These are phyloP conservation scores for Gymnopithys bicolor DNA, from an alignment of 2,797 vertebrate species.

Conservation along the genomic window DNA sequence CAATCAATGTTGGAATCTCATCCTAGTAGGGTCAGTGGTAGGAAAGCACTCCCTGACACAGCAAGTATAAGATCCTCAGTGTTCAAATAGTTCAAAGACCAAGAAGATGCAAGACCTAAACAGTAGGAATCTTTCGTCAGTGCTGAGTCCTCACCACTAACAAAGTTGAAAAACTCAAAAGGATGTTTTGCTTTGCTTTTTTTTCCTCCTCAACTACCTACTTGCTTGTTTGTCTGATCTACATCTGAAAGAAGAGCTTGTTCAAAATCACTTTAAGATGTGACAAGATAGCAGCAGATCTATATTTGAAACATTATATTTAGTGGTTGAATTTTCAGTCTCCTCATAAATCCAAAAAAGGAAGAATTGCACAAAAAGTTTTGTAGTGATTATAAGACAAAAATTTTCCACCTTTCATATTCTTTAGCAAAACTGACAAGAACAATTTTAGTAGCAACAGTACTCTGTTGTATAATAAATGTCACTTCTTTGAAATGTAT, in stretches of 20 bases:
- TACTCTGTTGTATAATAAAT: not conserved
- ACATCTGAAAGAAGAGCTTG: slow-evolving; percentile 27
- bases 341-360: not conserved
- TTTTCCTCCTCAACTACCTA: not conserved
- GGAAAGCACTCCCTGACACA: not conserved
- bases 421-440: not conserved
- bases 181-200: not conserved
- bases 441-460: not conserved
- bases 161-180: slow-evolving; percentile 2
- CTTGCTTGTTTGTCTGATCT: slow-evolving; percentile 37
- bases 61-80: not conserved
- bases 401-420: not conserved
- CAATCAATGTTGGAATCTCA: not conserved
- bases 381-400: not conserved
- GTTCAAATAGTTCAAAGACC: not conserved
- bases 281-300: not conserved
- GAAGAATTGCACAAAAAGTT: not conserved
- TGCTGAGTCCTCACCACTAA: not conserved
- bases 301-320: not conserved
- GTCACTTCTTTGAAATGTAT: not conserved
- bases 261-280: slow-evolving; percentile 11
- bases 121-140: not conserved
- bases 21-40: not conserved
- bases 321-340: not conserved
- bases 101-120: not conserved